Base-by-base conservation (phyloP, 2,888 invertebrate species). In the Himalopsyche anomala region DNA sequence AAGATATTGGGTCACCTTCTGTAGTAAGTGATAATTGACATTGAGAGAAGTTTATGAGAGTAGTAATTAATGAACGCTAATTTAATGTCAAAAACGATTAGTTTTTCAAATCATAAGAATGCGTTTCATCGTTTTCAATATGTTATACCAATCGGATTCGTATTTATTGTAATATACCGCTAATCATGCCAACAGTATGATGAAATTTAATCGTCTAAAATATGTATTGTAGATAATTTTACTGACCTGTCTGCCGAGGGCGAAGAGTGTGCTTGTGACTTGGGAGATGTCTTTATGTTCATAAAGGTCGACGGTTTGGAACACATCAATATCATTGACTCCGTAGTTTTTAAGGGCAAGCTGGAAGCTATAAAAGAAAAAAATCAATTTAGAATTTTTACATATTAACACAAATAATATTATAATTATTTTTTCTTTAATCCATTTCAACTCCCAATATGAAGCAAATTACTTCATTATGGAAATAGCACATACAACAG, bases 261-360 rank as follows among this genome's bases (percentile, higher is more conserved):
- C 96, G 91, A 96, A 97, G 88, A 98, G 94, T 89, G 97, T 97
- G 92, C 96, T 96, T 91, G 96, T 96, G 84, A 98, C 97, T 92
- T 95, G 95, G 38, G 96, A 95, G 90, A 98, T 96, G 92, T 98
- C 97, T 92, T 97, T 98, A 94, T 97, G 96, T 92, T 99, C 99
- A 95, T 96, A 99, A 83, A 99, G 94, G 91, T 99, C 99, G 82
- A 98, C 98, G 6, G 99, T 99, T 93, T 99, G 98, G 96, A 99
- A 99, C 84, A 97, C 96, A 92, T 99, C 99, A 88, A 96, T 95
- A 91, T 98, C 98, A 83, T 95, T 92, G 19, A 99, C 98, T 88
- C 99, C 99, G 91, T 98, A 97, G 0, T 94, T 95, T 91, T 96
- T 96, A 89, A 97, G 93, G 15, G 97, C 98, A 85, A 95, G 95